phyloP scores from a whole-genome alignment of 35 echinoderm and acorn worm genomes.

The Eucidaris tribuloides region DNA sequence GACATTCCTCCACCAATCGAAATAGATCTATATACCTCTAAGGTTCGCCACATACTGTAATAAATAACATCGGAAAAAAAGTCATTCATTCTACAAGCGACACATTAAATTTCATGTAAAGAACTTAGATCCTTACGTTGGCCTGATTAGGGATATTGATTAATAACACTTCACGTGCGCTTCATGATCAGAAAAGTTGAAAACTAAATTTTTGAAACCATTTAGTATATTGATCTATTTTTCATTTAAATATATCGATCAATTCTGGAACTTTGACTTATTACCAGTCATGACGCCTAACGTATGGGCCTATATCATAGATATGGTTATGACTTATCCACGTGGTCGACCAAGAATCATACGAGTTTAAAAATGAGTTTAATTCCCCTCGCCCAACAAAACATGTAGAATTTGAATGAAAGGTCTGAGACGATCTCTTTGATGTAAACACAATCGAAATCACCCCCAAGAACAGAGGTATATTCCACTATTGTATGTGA shows the following conservation, averaged over 20 bases:
- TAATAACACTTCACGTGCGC: background rate
- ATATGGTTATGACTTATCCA: background rate
- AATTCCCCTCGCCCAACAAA: background rate
- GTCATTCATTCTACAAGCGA: background rate
- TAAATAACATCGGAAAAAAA: background rate
- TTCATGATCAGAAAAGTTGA: background rate
- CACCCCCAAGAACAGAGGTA: background rate
- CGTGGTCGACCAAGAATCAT: background rate
- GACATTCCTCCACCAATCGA: background rate
- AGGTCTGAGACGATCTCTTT: background rate
- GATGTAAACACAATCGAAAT: background rate
- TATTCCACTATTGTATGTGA: background rate
- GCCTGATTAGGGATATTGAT: background rate
- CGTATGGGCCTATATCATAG: background rate
- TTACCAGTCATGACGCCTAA: background rate
- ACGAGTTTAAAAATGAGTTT: background rate
- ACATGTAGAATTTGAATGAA: background rate
- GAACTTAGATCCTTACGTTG: background rate
- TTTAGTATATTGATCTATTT: background rate
- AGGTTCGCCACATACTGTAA: background rate
- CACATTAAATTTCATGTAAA: conserved; percentile 4
- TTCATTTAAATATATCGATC: background rate
- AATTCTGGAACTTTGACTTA: background rate
- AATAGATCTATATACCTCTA: background rate
- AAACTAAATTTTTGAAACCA: background rate